Percentiles rank a stretch among this genome's conserved stretches.
Evolutionary conservation across 2,888 invertebrate species (phyloP).

Genomic region (Orthonychiurus folsomi): DNA sequence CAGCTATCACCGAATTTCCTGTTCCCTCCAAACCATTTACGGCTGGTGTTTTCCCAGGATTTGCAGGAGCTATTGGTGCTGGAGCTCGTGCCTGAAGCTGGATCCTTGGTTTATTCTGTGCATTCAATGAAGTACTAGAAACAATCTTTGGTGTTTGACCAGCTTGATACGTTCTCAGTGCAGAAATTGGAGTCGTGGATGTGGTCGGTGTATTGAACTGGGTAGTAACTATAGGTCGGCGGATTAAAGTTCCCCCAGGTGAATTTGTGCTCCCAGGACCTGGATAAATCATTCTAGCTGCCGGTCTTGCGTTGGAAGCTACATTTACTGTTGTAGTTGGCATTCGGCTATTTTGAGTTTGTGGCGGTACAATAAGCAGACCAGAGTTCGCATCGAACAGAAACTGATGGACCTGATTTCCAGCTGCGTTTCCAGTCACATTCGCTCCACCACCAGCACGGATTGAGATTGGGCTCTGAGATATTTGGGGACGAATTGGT

Average conservation of each 20-base stretch:
- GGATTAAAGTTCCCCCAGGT: background rate
- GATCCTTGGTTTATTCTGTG: conserved; percentile 2
- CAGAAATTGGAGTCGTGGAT: background rate
- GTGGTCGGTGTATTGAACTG: background rate
- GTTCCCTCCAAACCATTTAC: background rate
- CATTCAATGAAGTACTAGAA: background rate
- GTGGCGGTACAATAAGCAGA: conserved; percentile 8
- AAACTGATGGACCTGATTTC: conserved; percentile 7
- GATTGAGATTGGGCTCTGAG: background rate
- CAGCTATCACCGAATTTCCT: background rate
- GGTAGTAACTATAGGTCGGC: background rate
- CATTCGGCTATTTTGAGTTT: conserved; percentile 4
- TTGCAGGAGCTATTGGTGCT: conserved; percentile 2
- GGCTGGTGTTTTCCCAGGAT: background rate
- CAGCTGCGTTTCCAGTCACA: background rate
- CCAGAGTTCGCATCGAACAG: conserved; percentile 18
- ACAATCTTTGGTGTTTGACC: background rate
- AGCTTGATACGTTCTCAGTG: background rate
- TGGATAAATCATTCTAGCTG: too few relatives aligned
- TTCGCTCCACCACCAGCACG: background rate
- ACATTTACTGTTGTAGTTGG: background rate
- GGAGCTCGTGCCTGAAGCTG: background rate
- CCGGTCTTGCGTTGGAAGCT: background rate
- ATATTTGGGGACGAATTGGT: background rate
- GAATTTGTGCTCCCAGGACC: background rate